A percentile compares a stretch with the other conserved stretches of the same genome.
These are phyloP conservation scores for Philaenus spumarius DNA, from an alignment of 1,140 invertebrate species.

Conservation along the genomic window DNA sequence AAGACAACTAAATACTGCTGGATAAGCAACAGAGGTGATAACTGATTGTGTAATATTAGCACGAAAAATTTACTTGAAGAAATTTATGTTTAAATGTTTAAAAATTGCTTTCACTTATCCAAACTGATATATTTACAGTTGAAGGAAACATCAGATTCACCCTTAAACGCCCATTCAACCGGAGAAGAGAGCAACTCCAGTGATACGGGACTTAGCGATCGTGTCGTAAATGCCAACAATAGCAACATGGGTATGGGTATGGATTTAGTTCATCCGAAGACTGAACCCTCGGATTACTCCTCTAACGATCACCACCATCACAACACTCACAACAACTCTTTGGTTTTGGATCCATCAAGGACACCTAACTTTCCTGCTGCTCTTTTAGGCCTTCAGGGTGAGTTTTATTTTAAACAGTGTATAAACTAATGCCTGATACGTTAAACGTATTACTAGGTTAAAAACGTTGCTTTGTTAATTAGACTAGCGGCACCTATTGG, in stretches of 20 bases:
- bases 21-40: no score
- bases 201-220: slow-evolving; percentile 59
- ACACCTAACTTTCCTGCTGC: slow-evolving; percentile 61
- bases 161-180: slow-evolving; percentile 58
- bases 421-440: no score
- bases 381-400: slow-evolving; percentile 63
- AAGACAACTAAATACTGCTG: no score
- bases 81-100: no score
- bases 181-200: slow-evolving; percentile 61
- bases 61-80: no score
- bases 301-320: slow-evolving; percentile 56
- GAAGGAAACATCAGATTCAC: slow-evolving; percentile 44
- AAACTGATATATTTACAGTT: slow-evolving; percentile 28
- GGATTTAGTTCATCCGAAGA: slow-evolving; percentile 44
- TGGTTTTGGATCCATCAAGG: slow-evolving; percentile 55
- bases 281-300: slow-evolving; percentile 53
- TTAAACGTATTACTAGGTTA: no score
- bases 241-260: slow-evolving; percentile 13
- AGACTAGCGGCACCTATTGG: no score
- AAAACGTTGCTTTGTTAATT: no score
- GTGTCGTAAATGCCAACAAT: slow-evolving; percentile 37
- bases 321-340: slow-evolving; percentile 53
- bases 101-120: no score
- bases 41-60: no score
- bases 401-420: no score